Conservation (phyloP, 2,113 vertebrate species). For the Nycticorax nycticorax region DNA sequence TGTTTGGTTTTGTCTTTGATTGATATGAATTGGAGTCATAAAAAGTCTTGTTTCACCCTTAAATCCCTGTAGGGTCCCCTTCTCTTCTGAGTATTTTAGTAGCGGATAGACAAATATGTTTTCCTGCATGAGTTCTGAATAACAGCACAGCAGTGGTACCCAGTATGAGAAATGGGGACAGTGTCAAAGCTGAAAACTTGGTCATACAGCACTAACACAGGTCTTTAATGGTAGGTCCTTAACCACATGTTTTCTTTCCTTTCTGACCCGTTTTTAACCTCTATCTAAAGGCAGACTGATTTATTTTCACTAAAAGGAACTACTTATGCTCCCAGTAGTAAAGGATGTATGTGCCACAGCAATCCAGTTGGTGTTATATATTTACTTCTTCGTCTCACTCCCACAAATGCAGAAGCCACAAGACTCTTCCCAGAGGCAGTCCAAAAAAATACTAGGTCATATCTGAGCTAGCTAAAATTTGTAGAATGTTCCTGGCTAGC, state of each 20-base stretch:
- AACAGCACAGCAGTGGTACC: neutral
- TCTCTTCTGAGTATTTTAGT: neutral
- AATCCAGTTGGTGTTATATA: accelerated
- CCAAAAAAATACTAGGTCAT: neutral
- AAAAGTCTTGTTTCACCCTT: neutral
- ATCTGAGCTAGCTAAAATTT: neutral
- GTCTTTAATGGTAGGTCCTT: neutral
- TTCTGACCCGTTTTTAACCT: neutral
- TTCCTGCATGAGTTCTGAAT: neutral
- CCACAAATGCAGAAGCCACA: neutral
- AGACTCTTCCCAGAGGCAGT: neutral
- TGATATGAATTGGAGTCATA: conserved; percentile 55
- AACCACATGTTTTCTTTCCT: neutral
- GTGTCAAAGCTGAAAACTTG: neutral
- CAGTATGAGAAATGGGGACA: neutral
- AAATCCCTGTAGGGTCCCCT: neutral
- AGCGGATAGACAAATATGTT: neutral
- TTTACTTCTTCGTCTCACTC: neutral
- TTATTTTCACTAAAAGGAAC: neutral
- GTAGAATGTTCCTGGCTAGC: neutral
- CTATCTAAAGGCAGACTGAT: neutral
- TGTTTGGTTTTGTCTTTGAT: conserved; percentile 68
- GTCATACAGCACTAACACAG: neutral
- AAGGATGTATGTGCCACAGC: neutral
- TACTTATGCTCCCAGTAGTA: neutral